Base-by-base conservation (phyloP, 2,888 invertebrate species). In the Ariolimax columbianus region DNA sequence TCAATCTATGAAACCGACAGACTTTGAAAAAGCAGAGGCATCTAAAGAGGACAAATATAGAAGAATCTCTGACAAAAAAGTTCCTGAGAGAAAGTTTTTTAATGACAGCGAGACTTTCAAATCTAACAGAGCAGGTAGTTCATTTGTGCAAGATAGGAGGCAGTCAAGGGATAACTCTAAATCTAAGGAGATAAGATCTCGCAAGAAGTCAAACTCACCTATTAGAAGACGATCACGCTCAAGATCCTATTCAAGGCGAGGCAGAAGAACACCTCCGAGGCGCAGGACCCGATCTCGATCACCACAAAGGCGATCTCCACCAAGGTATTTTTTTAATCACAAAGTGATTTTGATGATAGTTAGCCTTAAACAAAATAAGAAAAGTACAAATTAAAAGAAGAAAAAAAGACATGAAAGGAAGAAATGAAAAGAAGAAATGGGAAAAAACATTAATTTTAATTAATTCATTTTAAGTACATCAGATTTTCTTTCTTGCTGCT, bases 21-120 rank as follows among this genome's bases (percentile, higher is more conserved):
- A 51, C 72, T 72, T 51, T n/a, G 77, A 82, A 43, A 73, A 82
- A 40, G 26, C 59, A 55, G 59, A 73, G 40, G 33, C 7, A 19
- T 55, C 55, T 6, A 17, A 55, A 55, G 55, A 55, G 55, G 55
- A 55, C 23, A 55, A 55, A 55, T 55, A 23, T 55, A 55, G 55
- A 47, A 47, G 47, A 55, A 55, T 55, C 19, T 6, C 55, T 55
- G 55, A 19, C 55, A 55, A 55, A 47, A 51, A 66, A 82, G 86
- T 86, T 33, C 85, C 87, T 40, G 88, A 89, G 55, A 90, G 87
- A 68, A 87, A 84, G 19, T 82, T 81, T 38, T 89, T 87, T 70
- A 80, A 83, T 55, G 26, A 77, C 7, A 77, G 79, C 2, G 75
- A 79, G 11, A 36, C 40, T 6, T 51, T 75, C 30, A 77, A 30